These are phyloP conservation scores for Phalacrocorax pelagicus DNA, from an alignment of 2,113 vertebrate species.

Conservation along the genomic window DNA sequence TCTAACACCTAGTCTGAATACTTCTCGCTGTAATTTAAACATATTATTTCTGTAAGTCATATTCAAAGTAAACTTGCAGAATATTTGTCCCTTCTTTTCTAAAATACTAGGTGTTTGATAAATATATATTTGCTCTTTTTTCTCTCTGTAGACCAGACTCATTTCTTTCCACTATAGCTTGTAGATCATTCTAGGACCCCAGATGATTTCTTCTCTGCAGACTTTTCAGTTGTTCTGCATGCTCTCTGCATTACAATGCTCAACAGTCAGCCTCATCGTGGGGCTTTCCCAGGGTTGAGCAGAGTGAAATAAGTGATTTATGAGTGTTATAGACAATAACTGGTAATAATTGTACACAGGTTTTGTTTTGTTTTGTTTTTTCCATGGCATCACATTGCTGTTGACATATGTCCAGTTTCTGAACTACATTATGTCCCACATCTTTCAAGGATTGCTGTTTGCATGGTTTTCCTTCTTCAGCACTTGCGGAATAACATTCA, in stretches of 20 bases:
- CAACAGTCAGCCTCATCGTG: neutral
- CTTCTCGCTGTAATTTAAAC: neutral
- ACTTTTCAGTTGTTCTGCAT: neutral
- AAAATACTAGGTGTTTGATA: neutral
- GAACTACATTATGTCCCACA: neutral
- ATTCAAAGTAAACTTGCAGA: neutral
- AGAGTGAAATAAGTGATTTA: neutral
- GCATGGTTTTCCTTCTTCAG: neutral
- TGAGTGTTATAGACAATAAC: neutral
- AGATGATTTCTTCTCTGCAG: neutral
- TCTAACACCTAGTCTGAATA: neutral
- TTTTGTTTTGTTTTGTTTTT: neutral
- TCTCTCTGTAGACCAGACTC: neutral
- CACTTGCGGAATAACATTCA: neutral
- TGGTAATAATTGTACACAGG: neutral
- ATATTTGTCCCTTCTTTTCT: neutral
- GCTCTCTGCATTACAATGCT: neutral
- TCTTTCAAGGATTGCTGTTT: neutral
- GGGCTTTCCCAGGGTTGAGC: neutral
- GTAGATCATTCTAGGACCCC: neutral
- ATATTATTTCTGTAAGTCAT: neutral
- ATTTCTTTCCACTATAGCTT: neutral
- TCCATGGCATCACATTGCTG: neutral
- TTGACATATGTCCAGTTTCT: neutral
- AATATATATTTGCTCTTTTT: neutral